Conservation (phyloP, 2,113 vertebrate genomes). For the Hypomesus transpacificus region DNA sequence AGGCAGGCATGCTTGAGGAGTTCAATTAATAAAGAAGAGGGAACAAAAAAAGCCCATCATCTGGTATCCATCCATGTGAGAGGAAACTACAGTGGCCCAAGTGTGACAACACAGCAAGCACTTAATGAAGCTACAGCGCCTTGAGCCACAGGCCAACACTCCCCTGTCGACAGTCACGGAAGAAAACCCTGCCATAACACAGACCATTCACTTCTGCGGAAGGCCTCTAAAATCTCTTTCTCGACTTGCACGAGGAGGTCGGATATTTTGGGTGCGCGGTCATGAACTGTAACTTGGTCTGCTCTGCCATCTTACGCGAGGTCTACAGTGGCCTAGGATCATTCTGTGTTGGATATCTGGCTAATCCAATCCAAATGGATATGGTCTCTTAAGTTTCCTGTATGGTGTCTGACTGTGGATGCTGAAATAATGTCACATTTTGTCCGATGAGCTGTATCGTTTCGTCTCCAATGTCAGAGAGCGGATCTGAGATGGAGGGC, state of each 20-base stretch:
- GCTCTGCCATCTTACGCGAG: no score
- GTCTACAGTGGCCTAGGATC: neutral
- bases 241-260: no score
- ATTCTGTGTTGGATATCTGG: no score
- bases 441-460: neutral
- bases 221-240: constrained; percentile 20
- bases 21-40: constrained; percentile 5
- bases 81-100: constrained; percentile 27
- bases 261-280: no score
- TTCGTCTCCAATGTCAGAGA: neutral
- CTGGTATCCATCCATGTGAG: constrained; percentile 31
- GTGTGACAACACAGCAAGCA: constrained; percentile 28
- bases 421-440: constrained; percentile 6
- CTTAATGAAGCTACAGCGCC: constrained; percentile 52
- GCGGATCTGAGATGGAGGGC: neutral
- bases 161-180: constrained; percentile 31
- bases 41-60: constrained; percentile 34
- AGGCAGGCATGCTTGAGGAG: neutral
- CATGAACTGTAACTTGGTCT: neutral
- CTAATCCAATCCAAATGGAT: no score
- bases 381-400: no score
- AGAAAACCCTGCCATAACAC: constrained; percentile 9
- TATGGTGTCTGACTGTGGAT: neutral
- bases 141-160: constrained; percentile 36
- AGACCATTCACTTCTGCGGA: constrained; percentile 23